phyloP scores from a whole-genome alignment of 2,888 invertebrate genomes.

The Bembecia ichneumoniformis region DNA sequence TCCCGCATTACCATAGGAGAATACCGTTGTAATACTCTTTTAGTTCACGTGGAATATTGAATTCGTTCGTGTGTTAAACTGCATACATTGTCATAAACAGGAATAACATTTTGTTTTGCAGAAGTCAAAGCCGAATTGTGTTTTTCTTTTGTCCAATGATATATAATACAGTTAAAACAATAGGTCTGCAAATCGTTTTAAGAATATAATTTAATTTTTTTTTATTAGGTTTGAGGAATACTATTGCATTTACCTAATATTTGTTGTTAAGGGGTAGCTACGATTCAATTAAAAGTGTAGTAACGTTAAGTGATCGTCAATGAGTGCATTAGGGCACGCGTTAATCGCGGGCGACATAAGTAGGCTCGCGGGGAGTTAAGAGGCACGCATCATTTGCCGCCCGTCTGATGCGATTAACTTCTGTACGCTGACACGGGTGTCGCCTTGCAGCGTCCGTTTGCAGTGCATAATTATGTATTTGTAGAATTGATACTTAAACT shows the following conservation, averaged over 20 bases:
- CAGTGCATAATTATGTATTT: conserved; percentile 18
- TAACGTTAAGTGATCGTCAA: conserved; percentile 31
- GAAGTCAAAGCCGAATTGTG: not conserved
- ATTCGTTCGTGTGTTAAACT: conserved; percentile 48
- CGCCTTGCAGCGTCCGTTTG: conserved; percentile 9
- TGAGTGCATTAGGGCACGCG: conserved; percentile 26
- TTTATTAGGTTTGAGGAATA: no score
- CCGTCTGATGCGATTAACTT: conserved; percentile 51
- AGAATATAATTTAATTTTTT: no score
- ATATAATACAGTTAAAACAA: not conserved
- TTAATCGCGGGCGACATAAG: conserved; percentile 60
- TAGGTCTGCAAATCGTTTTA: not conserved
- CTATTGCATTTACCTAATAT: no score
- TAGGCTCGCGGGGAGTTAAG: conserved; percentile 35
- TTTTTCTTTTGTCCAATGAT: not conserved
- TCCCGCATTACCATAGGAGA: conserved; percentile 57
- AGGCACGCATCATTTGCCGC: conserved; percentile 61
- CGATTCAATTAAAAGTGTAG: conserved; percentile 5
- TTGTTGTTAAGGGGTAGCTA: no score
- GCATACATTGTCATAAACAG: conserved; percentile 36
- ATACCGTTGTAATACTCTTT: conserved; percentile 56
- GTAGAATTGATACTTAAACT: conserved; percentile 43
- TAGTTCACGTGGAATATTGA: conserved; percentile 56
- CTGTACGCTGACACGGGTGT: conserved; percentile 48
- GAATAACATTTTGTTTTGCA: not conserved